Conservation (phyloP, 1,140 invertebrate species). For the Propsilocerus akamusi region DNA sequence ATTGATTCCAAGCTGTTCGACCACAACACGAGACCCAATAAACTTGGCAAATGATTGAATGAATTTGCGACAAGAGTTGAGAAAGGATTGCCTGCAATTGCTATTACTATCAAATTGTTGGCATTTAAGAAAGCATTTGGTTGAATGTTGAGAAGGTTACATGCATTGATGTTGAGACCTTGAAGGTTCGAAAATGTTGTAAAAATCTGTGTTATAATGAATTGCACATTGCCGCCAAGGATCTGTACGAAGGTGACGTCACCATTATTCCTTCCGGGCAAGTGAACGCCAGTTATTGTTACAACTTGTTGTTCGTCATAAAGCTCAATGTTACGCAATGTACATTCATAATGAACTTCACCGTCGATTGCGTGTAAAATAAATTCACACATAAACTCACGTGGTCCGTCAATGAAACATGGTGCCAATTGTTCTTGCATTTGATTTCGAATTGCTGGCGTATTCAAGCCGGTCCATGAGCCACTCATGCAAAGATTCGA, state of each 20-base stretch:
- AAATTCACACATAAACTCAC: background rate
- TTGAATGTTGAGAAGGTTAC: background rate
- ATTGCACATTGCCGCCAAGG: background rate
- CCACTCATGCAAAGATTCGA: background rate
- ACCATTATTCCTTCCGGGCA: background rate
- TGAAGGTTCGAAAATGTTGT: background rate
- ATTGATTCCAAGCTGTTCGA: background rate
- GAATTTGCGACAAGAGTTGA: background rate
- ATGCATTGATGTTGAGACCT: background rate
- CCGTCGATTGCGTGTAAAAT: background rate
- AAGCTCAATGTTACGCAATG: background rate
- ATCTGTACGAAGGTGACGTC: background rate
- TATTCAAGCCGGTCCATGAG: background rate
- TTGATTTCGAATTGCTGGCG: background rate
- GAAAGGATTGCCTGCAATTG: background rate
- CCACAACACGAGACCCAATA: background rate
- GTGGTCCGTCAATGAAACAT: background rate
- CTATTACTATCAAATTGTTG: background rate
- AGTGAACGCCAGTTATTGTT: background rate
- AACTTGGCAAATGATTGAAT: background rate
- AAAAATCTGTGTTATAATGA: background rate
- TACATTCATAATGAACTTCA: background rate
- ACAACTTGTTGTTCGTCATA: background rate
- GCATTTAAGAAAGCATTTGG: background rate
- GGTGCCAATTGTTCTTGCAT: background rate